Evolutionary conservation across 2,888 invertebrate species (phyloP).

Genomic region (Troilus luridus): DNA sequence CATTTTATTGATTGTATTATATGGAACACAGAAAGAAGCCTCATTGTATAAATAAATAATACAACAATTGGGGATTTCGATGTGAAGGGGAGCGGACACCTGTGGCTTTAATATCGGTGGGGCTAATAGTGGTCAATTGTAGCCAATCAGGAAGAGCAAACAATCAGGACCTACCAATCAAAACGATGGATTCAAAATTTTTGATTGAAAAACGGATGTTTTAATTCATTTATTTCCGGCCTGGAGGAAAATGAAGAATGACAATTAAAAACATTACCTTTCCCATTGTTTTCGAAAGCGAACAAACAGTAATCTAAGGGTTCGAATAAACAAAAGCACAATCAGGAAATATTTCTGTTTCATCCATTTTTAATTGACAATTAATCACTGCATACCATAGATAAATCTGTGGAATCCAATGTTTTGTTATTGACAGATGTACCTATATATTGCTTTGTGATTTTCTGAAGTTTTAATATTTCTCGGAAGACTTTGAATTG

Average conservation of each 20-base stretch:
- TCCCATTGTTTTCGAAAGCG: not conserved
- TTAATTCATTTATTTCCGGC: not conserved
- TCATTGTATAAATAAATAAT: slow-evolving; percentile 26
- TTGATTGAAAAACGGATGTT: not conserved
- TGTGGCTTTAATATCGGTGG: slow-evolving; percentile 18
- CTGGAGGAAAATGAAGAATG: not conserved
- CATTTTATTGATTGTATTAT: slow-evolving; percentile 23
- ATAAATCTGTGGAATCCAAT: too few relatives aligned
- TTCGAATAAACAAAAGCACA: not conserved
- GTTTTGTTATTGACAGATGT: too few relatives aligned
- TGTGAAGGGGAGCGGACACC: not conserved
- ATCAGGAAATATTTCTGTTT: not conserved
- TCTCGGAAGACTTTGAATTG: too few relatives aligned
- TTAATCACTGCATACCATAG: too few relatives aligned
- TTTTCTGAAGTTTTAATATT: too few relatives aligned
- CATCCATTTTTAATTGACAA: too few relatives aligned
- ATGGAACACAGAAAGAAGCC: not conserved
- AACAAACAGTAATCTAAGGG: not conserved
- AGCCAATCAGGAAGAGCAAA: slow-evolving; percentile 8
- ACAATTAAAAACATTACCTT: not conserved
- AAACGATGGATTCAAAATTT: not conserved
- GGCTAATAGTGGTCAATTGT: slow-evolving; percentile 9
- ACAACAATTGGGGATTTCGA: not conserved
- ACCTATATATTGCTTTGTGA: too few relatives aligned
- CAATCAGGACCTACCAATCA: not conserved